Base-by-base conservation (phyloP, 2,888 invertebrate genomes). In the Callimorpha dominula region DNA sequence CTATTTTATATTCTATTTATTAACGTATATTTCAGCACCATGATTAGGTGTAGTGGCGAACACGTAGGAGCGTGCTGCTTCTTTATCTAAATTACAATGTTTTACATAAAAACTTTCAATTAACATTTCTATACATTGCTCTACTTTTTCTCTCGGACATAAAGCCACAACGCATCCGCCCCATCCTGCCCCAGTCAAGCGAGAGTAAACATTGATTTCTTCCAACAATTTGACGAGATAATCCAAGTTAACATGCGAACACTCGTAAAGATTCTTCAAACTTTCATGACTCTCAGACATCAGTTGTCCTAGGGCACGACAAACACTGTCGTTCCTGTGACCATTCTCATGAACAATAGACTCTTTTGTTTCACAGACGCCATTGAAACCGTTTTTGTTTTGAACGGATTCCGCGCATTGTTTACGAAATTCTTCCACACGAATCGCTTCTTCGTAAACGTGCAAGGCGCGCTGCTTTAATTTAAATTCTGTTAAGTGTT, bases 151-250 rank as follows among this genome's bases (percentile, higher is more conserved):
- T 73, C 96, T 96, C 0, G 96, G 96, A 71, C 98, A 97, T 80
- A 99, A 94, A 31, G 99, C 98, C 15, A 99, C 99, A 71, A 98
- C 97, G 92, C 99, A 99, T 8, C 99, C 99, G 57, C 99, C 99
- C 99, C 99, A 99, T 96, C 99, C 99, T 50, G 99, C 99, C 54
- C 99, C 99, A 1, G 99, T 99, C 60, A 99, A 95, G 69, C 99
- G 97, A n/a, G 98, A 98, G 63, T 98, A 98, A n/a, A 97, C 94
- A 43, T 96, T 96, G 75, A 96, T 95, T 68, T 97, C 96, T 76
- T 96, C 95, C 12, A 98, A 98, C 87, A 97, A 92, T 50, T 97
- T 96, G 40, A 99, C 98, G 42, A 99, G 96, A 73, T 96, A 94
- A 91, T 99, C 99, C 81, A 99, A 96, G 86, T 97, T 97, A 1